Evolutionary conservation across 1,140 invertebrate species (phyloP).

Genomic region (Onthophagus taurus): DNA sequence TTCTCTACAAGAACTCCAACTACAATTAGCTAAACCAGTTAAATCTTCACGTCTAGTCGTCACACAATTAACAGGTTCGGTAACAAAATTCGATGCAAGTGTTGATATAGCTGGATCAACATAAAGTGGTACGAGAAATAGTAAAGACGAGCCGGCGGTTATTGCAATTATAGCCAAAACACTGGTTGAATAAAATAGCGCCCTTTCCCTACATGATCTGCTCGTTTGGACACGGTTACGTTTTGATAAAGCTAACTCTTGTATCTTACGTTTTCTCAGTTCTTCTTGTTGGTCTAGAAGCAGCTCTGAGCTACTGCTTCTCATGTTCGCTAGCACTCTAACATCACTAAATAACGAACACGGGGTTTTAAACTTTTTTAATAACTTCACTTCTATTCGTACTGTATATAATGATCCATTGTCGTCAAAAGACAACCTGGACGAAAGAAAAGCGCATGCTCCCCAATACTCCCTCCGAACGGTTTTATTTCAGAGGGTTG

Average conservation of each 20-base stretch:
- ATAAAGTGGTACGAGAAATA: conserved; percentile 82
- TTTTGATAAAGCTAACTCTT: conserved; percentile 46
- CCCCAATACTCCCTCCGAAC: no score
- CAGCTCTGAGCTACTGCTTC: conserved; percentile 75
- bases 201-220: conserved; percentile 62
- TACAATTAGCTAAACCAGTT: conserved; percentile 67
- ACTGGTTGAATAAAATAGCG: conserved; percentile 69
- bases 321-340: conserved; percentile 43
- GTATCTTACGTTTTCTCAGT: conserved; percentile 58
- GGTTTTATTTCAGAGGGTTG: no score
- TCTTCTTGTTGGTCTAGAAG: conserved; percentile 66
- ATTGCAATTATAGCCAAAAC: conserved; percentile 67
- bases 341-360: no score
- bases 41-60: conserved; percentile 66
- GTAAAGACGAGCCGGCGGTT: conserved; percentile 68
- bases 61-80: conserved; percentile 66
- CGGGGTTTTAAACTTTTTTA: no score
- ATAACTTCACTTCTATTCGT: not conserved
- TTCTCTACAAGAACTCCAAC: conserved; percentile 82
- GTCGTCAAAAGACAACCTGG: no score
- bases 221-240: conserved; percentile 45
- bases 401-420: conserved; percentile 7
- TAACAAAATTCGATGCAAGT: conserved; percentile 71
- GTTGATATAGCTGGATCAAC: conserved; percentile 85
- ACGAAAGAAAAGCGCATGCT: no score